These are phyloP conservation scores for Altica lythri DNA, from an alignment of 2,888 invertebrate genomes.

Conservation along the genomic window DNA sequence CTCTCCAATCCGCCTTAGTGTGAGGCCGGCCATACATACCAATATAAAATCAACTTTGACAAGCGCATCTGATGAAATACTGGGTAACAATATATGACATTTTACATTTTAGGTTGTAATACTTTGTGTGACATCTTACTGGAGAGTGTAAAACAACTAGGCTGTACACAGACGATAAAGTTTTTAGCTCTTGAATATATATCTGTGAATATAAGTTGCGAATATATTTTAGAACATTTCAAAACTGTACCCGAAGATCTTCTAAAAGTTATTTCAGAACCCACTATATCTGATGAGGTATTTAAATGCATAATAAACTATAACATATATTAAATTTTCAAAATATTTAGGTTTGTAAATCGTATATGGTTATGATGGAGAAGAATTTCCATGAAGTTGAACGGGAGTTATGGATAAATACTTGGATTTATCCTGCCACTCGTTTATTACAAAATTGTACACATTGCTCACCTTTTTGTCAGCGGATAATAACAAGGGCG, in stretches of 20 bases:
- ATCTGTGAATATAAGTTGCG: conserved; percentile 34
- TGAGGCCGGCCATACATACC: too few species aligned
- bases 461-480: conserved; percentile 48
- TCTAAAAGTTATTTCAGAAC: conserved; percentile 33
- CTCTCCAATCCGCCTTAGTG: too few species aligned
- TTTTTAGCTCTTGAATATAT: conserved; percentile 41
- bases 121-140: conserved; percentile 36
- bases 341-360: conserved; percentile 56
- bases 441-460: conserved; percentile 44
- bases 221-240: conserved; percentile 38
- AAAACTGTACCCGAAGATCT: conserved; percentile 33
- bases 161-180: conserved; percentile 32
- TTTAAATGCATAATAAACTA: neutral
- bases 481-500: conserved; percentile 52
- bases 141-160: conserved; percentile 35
- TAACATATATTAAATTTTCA: neutral
- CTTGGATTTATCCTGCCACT: conserved; percentile 56
- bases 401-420: conserved; percentile 56
- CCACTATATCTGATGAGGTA: conserved; percentile 37
- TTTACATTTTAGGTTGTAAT: conserved; percentile 32
- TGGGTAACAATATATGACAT: too few species aligned
- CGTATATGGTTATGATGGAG: conserved; percentile 63
- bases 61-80: too few species aligned
- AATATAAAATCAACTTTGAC: too few species aligned
- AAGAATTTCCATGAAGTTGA: conserved; percentile 54